phyloP scores from a whole-genome alignment of 1,140 invertebrate species.

The Tetraneura akinire region DNA sequence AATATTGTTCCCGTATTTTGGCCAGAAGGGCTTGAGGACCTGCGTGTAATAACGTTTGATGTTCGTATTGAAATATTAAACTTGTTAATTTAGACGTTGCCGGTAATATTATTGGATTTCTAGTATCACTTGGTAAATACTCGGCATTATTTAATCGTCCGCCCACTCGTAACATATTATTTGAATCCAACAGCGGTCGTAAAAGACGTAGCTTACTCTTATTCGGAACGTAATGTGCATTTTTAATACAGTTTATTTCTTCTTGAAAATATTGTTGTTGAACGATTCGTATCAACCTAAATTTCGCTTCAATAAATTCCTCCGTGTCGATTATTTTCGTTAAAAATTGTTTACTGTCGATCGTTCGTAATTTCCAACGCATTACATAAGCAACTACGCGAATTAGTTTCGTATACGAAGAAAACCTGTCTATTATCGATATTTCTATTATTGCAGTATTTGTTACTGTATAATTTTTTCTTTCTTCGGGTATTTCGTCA shows the following conservation, averaged over 20 bases:
- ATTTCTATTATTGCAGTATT: background rate
- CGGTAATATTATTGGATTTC: background rate
- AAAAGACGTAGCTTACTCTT: background rate
- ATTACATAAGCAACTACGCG: background rate
- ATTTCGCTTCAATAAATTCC: background rate
- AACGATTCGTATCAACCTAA: background rate
- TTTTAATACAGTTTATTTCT: background rate
- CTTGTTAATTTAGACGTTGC: background rate
- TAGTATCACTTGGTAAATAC: background rate
- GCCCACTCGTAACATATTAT: background rate
- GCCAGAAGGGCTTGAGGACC: background rate
- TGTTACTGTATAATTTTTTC: background rate
- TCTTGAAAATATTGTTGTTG: background rate
- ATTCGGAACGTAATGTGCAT: background rate
- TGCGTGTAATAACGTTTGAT: background rate
- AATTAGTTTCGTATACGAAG: background rate
- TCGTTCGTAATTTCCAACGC: conserved; percentile 4
- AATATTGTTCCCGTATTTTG: background rate
- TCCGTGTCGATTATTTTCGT: background rate
- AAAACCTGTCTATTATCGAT: background rate
- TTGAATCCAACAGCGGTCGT: background rate
- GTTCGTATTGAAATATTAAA: background rate
- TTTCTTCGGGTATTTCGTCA: background rate
- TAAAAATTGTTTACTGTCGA: background rate
- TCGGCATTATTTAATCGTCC: background rate